These are phyloP conservation scores for Porites rus DNA, from an alignment of 92 coral and sea anemone genomes.

Conservation along the genomic window DNA sequence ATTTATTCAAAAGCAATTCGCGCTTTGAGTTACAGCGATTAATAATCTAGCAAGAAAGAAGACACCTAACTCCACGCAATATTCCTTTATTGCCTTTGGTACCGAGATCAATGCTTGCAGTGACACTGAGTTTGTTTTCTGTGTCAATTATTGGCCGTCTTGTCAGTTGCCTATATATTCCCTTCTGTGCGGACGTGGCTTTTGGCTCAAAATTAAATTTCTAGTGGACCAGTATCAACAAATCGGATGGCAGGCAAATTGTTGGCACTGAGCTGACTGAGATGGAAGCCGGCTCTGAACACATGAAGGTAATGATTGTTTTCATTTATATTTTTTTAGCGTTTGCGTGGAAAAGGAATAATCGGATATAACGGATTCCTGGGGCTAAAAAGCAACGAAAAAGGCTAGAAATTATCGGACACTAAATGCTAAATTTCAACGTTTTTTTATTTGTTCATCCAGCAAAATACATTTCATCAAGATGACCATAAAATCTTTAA, in stretches of 20 bases:
- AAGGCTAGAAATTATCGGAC: neutral
- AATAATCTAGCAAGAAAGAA: conserved; percentile 25
- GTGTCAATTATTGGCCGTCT: conserved; percentile 6
- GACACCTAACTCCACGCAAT: neutral
- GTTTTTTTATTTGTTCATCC: neutral
- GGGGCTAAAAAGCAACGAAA: neutral
- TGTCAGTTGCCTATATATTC: neutral
- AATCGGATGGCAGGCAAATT: conserved; percentile 6
- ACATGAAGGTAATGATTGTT: conserved; percentile 14
- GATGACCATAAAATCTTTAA: neutral
- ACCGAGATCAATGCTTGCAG: neutral
- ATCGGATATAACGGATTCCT: neutral
- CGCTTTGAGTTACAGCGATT: conserved; percentile 3
- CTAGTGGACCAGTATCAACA: neutral
- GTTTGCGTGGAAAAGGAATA: neutral
- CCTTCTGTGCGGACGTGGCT: neutral
- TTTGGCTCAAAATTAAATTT: neutral
- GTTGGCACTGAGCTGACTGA: neutral
- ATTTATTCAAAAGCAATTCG: conserved; percentile 41
- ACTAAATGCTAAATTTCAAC: neutral
- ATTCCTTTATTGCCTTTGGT: conserved; percentile 10
- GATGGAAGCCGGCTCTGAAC: neutral
- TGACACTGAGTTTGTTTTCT: conserved; percentile 10
- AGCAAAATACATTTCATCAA: neutral
- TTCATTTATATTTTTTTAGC: neutral